A percentile compares a stretch with the other conserved stretches of the same genome.
Evolutionary conservation across 2,888 invertebrate genomes (phyloP).

Genomic region (Sepiola atlantica): DNA sequence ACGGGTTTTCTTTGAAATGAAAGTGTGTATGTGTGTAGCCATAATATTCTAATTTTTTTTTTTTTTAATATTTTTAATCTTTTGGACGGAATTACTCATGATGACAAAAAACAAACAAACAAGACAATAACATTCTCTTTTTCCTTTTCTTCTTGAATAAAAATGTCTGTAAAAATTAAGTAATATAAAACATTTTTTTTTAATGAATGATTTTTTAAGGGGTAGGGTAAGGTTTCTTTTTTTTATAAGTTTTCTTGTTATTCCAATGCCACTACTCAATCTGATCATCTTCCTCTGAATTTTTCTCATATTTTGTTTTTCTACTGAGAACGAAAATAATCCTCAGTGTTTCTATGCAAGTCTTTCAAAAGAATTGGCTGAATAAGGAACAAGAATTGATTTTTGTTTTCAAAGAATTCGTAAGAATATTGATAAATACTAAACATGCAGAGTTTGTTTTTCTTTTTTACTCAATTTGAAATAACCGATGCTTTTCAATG

Average conservation of each 20-base stretch:
- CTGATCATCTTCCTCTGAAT: neutral
- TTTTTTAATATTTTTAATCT: neutral
- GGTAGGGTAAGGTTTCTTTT: neutral
- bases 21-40: neutral
- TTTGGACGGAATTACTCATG: constrained; percentile 19
- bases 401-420: neutral
- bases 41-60: neutral
- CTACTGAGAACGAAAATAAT: neutral
- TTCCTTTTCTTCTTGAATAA: constrained; percentile 32
- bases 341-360: neutral
- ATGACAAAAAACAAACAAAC: neutral
- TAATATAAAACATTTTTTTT: neutral
- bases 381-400: neutral
- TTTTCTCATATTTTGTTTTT: neutral
- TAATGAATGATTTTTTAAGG: neutral
- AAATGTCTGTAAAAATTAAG: constrained; percentile 24
- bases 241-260: neutral
- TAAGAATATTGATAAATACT: neutral
- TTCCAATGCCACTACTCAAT: neutral
- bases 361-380: neutral
- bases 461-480: neutral
- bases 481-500: neutral
- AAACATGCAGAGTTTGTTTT: neutral
- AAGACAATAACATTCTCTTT: constrained; percentile 9
- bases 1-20: neutral